A percentile compares a stretch with the other conserved stretches of the same genome.
Conservation (phyloP, 2,797 vertebrate genomes). For the Smutsia gigantea region DNA sequence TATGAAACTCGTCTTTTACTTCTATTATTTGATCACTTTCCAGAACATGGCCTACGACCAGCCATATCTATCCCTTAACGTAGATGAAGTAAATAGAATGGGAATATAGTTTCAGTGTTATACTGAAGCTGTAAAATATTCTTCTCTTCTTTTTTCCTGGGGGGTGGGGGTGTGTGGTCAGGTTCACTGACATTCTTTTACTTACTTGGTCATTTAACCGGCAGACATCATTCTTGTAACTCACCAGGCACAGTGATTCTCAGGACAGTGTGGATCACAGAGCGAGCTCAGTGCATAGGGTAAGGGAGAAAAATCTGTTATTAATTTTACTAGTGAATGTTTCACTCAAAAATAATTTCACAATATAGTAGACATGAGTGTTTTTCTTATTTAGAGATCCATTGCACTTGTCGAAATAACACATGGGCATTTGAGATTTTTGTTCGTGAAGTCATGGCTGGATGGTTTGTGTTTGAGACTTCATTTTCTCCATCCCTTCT, state of each 20-base stretch:
- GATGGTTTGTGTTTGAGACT: not conserved
- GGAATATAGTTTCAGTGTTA: not conserved
- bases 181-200: not conserved
- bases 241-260: not conserved
- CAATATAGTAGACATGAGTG: not conserved
- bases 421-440: not conserved
- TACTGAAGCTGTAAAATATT: not conserved
- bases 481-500: not conserved
- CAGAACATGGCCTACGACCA: constrained; percentile 67
- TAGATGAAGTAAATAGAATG: constrained; percentile 5
- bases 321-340: constrained; percentile 31
- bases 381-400: not conserved
- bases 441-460: not conserved
- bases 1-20: constrained; percentile 79
- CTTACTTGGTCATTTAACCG: not conserved
- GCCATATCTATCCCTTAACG: not conserved
- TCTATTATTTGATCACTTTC: constrained; percentile 80
- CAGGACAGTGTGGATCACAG: not conserved
- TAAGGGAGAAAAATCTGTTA: constrained; percentile 10
- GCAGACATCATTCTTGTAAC: not conserved
- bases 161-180: not conserved
- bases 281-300: not conserved
- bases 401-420: not conserved
- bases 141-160: not conserved
- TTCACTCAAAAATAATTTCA: constrained; percentile 68